phyloP scores from a whole-genome alignment of 1,140 invertebrate species.

The Melipona quadrifasciata region DNA sequence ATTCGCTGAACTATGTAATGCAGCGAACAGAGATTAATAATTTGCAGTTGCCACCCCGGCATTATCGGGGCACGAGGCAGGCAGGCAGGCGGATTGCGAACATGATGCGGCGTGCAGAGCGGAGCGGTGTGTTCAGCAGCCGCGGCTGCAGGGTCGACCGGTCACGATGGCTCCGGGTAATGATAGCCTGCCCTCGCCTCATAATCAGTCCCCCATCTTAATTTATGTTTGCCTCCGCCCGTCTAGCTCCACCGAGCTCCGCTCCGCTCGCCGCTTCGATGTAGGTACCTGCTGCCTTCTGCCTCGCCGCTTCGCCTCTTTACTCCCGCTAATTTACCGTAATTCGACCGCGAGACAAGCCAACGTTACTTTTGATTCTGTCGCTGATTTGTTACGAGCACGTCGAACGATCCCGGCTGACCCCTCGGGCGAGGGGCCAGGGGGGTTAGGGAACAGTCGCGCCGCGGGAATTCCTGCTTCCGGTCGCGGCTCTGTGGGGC shows the following conservation, averaged over 20 bases:
- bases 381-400: constrained; percentile 65
- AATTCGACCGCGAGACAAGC: constrained; percentile 74
- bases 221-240: constrained; percentile 81
- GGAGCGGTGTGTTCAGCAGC: constrained; percentile 72
- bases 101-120: constrained; percentile 55
- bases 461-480: constrained; percentile 46
- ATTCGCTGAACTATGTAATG: constrained; percentile 76
- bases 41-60: constrained; percentile 79
- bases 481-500: constrained; percentile 18
- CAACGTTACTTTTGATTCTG: constrained; percentile 67
- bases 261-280: constrained; percentile 69
- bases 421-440: not conserved
- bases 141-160: constrained; percentile 79
- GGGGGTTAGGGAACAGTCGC: not conserved
- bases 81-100: constrained; percentile 72
- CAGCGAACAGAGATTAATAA: constrained; percentile 77
- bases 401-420: constrained; percentile 36
- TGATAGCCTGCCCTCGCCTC: constrained; percentile 80
- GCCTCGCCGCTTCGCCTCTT: constrained; percentile 67
- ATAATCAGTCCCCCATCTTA: constrained; percentile 82
- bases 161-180: constrained; percentile 79
- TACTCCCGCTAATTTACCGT: constrained; percentile 79
- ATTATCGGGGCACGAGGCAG: constrained; percentile 78
- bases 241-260: constrained; percentile 66
- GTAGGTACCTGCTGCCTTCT: constrained; percentile 74